These are phyloP conservation scores for Rhagonycha lutea DNA, from an alignment of 2,888 invertebrate species.

Conservation along the genomic window DNA sequence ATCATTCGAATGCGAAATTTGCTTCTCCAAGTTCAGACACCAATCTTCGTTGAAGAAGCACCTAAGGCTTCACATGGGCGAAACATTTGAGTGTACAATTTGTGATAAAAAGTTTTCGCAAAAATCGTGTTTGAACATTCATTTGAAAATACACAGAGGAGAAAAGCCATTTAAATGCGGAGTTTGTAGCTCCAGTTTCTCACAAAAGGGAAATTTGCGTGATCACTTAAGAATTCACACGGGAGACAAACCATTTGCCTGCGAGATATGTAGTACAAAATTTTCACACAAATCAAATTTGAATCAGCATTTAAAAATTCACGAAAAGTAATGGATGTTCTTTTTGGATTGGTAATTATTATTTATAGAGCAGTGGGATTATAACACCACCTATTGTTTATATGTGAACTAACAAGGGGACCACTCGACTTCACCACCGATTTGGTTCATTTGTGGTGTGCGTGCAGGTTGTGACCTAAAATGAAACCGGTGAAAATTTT, in stretches of 20 bases:
- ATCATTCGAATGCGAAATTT: background rate
- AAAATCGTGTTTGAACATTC: background rate
- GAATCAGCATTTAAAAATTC: background rate
- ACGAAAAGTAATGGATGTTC: background rate
- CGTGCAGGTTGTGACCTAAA: no score
- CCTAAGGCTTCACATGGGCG: background rate
- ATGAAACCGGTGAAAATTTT: no score
- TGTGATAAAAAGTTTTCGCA: background rate
- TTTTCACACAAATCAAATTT: background rate
- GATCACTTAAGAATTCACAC: background rate
- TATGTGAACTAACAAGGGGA: no score
- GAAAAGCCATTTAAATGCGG: background rate
- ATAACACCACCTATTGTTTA: no score
- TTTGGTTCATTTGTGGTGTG: no score
- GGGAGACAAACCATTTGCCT: background rate
- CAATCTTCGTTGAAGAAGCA: background rate
- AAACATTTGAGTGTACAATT: background rate
- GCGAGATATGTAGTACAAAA: background rate
- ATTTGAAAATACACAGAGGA: background rate
- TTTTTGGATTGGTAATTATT: background rate
- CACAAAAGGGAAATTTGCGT: background rate
- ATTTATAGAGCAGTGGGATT: no score
- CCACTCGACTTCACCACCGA: no score
- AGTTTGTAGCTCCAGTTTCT: background rate
- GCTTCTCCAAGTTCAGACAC: background rate